Evolutionary conservation across 2,113 vertebrate genomes (phyloP), one percentile per base, ranked within the genome.

Genomic region (Podiceps cristatus): DNA sequence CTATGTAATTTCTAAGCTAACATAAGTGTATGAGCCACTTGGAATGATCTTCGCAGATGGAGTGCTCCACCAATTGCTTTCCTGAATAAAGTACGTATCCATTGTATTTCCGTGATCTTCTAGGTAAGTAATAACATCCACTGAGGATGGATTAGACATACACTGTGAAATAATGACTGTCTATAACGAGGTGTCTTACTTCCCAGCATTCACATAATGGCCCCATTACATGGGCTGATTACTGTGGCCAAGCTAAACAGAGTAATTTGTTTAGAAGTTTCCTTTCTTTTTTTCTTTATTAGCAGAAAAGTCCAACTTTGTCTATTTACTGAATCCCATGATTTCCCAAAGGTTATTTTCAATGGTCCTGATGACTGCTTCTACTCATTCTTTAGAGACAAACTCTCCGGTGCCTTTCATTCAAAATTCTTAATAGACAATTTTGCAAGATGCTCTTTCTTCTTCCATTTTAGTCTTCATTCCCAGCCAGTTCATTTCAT

Each of bases 11-110:
- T 93, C 56, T 64, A 82, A 68, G 53, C 40, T 68, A 72, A 89
- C 1, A 0, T 58, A 95, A 92, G 47, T 45, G 29, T 85, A 78
- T 3, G n/a, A 74, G 64, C 31, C 64, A 58, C 62, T 45, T 85
- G 80, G 67, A 92, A 89, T 40, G 60, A 80, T 73, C 66, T 89
- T 95, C 93, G 89, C 56, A 93, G 83, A 87, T 47, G 64, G 66
- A 75, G 47, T 35, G 80, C 80, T 72, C 74, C 53, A 60, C 55
- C 89, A 68, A 42, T 29, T 72, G 35, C 53, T 85, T 69, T 87
- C 58, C 60, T 68, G 58, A 78, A 75, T 63, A 64, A 86, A 89
- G 56, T 45, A 67, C 40, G 42, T 64, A 89, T 24, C 73, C 66
- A 73, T 18, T 56, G 31, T 31, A 90, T 76, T 79, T 94, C 49